phyloP scores from a whole-genome alignment of 2,113 vertebrate species.

The Empidonax traillii region DNA sequence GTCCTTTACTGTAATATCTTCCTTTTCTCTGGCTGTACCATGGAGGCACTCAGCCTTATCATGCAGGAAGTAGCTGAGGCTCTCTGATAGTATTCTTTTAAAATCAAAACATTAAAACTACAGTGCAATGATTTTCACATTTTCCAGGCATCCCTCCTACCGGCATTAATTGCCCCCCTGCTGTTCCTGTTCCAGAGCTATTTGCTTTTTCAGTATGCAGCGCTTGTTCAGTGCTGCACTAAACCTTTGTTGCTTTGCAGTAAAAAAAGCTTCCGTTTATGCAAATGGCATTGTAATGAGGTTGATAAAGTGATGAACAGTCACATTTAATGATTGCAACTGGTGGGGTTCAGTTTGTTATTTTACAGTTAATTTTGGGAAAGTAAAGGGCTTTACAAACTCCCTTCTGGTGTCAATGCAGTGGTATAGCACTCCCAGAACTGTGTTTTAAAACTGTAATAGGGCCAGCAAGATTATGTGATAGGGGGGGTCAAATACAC shows the following conservation, averaged over 20 bases:
- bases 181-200: neutral
- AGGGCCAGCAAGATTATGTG: neutral
- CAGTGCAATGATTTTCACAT: neutral
- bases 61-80: neutral
- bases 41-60: neutral
- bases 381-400: neutral
- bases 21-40: neutral
- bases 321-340: neutral
- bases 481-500: neutral
- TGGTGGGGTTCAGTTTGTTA: neutral
- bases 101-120: conserved; percentile 34
- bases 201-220: neutral
- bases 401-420: neutral
- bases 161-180: neutral
- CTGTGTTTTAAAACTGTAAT: neutral
- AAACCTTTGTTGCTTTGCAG: neutral
- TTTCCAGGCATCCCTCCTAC: neutral
- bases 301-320: conserved; percentile 12
- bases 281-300: conserved; percentile 6
- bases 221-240: neutral
- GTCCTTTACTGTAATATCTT: neutral
- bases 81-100: neutral
- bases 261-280: conserved; percentile 1
- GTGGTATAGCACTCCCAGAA: neutral
- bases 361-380: conserved; percentile 4